Base-by-base conservation (phyloP, 2,888 invertebrate species). In the Tortricodes alternella region DNA sequence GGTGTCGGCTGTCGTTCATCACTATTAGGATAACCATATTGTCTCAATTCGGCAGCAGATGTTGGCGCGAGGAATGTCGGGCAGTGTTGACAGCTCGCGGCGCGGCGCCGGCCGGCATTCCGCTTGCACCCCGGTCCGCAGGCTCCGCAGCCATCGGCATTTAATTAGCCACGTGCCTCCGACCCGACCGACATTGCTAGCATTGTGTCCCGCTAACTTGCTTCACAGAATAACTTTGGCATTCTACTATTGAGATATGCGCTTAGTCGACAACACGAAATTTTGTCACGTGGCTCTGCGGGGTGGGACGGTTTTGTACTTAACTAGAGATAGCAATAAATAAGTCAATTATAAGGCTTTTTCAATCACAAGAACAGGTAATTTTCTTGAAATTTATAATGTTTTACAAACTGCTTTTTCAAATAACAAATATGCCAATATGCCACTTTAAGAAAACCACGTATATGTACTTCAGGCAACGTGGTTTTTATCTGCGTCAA, bases 111-210 rank as follows among this genome's bases (percentile, higher is more conserved):
- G 75, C 78, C 76, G 57, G 46, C 59, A 59, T 58, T 63, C 62
- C 59, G 48, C 59, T 51, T 61, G 57, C 53, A 73, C 70, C 60
- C 63, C 70, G n/a, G n/a, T n/a, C n/a, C n/a, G n/a, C n/a, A n/a
- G n/a, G 66, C 65, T 71, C 70, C 71, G 74, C 74, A 72, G 76
- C 71, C 83, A 78, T 77, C 70, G 89, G 88, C 85, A 90, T 90
- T 89, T 90, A 90, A 89, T 90, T 90, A 90, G 82, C 85, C 87
- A 83, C 88, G 85, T 85, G 80, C 89, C 85, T 64, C 68, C 67
- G 67, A 51, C 70, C 73, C 74, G 71, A 65, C 68, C 77, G 67
- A 71, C 80, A 89, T 89, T 71, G 71, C 76, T 73, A 68, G 73
- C 78, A 88, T 90, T 83, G 80, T 85, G 67, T 65, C 71, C 62